A percentile compares a stretch with the other conserved stretches of the same genome.
Conservation (phyloP, 2,113 vertebrate genomes). For the Myrmecobius fasciatus region DNA sequence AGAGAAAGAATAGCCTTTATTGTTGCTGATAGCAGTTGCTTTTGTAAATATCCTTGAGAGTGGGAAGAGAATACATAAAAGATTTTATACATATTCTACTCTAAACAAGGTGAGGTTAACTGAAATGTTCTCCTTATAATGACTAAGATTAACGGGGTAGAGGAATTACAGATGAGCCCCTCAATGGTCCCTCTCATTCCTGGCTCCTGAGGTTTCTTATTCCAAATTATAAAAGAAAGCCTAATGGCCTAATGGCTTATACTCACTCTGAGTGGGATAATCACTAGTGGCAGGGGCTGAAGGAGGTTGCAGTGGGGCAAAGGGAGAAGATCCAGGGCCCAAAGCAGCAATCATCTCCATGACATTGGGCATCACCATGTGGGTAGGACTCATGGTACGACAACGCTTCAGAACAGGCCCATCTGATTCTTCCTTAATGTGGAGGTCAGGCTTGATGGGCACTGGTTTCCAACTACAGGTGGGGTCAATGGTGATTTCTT, state of each 20-base stretch:
- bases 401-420: constrained; percentile 94
- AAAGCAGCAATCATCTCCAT: constrained; percentile 97
- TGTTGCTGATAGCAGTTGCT: neutral
- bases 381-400: constrained; percentile 93
- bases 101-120: neutral
- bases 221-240: neutral
- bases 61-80: neutral
- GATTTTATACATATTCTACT: neutral
- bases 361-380: constrained; percentile 95
- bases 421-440: constrained; percentile 94
- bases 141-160: neutral
- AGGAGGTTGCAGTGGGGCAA: constrained; percentile 82
- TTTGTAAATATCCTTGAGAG: neutral
- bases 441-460: constrained; percentile 92
- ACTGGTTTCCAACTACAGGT: constrained; percentile 97
- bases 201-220: neutral
- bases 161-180: neutral
- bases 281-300: constrained; percentile 83
- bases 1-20: neutral
- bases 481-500: constrained; percentile 98
- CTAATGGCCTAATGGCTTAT: neutral
- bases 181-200: neutral
- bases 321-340: constrained; percentile 89
- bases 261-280: constrained; percentile 88
- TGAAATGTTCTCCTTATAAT: neutral